Evolutionary conservation across 2,888 invertebrate genomes (phyloP), one percentile per base, ranked within the genome.

Genomic region (Sphaerophoria taeniata): DNA sequence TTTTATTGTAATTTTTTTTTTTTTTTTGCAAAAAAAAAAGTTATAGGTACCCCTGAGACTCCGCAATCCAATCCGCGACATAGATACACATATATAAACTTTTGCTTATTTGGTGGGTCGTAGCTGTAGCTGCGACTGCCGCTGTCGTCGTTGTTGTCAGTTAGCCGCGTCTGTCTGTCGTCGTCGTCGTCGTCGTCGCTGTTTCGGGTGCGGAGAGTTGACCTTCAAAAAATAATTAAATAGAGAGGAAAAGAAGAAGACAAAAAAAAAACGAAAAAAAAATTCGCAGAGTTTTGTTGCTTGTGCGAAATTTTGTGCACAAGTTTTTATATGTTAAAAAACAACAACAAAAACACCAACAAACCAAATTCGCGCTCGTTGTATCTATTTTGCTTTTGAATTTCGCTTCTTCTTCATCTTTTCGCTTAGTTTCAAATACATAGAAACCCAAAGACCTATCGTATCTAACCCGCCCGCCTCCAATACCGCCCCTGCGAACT

Each of bases 191-290:
- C 65, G 36, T 36, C 65, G 65, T 67, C 12, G 65, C 51, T 12
- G 24, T 36, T 60, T 67, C 67, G 67, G 75, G 76, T 61, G 85
- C 91, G 91, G 91, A 91, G 91, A 91, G 92, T 92, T 91, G 91
- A 91, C 91, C 91, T 91, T 91, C 91, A 91, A 91, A 90, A 89
- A 89, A 89, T 88, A 89, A 90, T 90, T 89, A 88, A 88, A 81
- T 69, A 87, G 88, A 88, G 87, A 88, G 88, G 45, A 87, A 65
- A 87, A 43, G 47, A 63, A 61, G 31, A 61, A 58, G 77, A 81
- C 88, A 71, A 56, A 75, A 63, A 58, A 73, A 63, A 63, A 61
- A 85, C 24, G 76, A 80, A 88, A 77, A 58, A 80, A 75, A 71
- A 76, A 74, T 80, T 80, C 80, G 76, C 76, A 81, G 61, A 72